Conservation (phyloP, 2,888 invertebrate genomes). For the Taenaris catops region DNA sequence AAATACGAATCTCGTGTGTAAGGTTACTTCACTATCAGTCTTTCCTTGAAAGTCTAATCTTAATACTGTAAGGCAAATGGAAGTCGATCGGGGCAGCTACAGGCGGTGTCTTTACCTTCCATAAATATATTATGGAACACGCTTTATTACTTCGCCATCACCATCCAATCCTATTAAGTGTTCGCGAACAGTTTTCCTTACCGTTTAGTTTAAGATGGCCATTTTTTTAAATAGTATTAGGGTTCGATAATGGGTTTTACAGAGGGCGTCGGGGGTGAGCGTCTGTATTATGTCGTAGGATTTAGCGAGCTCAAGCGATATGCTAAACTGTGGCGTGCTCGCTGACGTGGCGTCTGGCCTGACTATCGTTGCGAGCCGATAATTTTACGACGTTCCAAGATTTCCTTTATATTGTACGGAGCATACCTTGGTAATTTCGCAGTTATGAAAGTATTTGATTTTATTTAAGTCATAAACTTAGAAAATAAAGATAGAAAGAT, state of each 20-base stretch:
- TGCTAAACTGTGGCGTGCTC: slow-evolving; percentile 54
- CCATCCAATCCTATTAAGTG: slow-evolving; percentile 75
- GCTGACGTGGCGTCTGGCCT: slow-evolving; percentile 67
- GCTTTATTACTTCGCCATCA: slow-evolving; percentile 75
- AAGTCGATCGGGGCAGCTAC: slow-evolving; percentile 51
- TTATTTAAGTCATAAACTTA: too few relatives aligned
- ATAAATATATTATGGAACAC: slow-evolving; percentile 76
- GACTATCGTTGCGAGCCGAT: slow-evolving; percentile 54
- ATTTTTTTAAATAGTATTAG: slow-evolving; percentile 71
- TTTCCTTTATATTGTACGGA: slow-evolving; percentile 41
- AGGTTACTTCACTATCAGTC: too few relatives aligned
- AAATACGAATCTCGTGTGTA: too few relatives aligned
- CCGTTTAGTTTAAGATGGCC: slow-evolving; percentile 63
- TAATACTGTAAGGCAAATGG: slow-evolving; percentile 57
- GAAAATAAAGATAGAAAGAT: too few relatives aligned
- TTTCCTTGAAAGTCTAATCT: too few relatives aligned
- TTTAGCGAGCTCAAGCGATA: slow-evolving; percentile 59
- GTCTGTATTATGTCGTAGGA: slow-evolving; percentile 55
- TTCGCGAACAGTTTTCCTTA: slow-evolving; percentile 55
- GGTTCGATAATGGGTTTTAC: slow-evolving; percentile 70
- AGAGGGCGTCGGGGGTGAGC: slow-evolving; percentile 47
- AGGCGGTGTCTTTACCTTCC: slow-evolving; percentile 52
- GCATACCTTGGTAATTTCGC: slow-evolving; percentile 21
- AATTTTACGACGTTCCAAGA: slow-evolving; percentile 59
- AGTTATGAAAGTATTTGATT: too few relatives aligned